Base-by-base conservation (phyloP, 2,888 invertebrate genomes). In the Meandrusa payeni region DNA sequence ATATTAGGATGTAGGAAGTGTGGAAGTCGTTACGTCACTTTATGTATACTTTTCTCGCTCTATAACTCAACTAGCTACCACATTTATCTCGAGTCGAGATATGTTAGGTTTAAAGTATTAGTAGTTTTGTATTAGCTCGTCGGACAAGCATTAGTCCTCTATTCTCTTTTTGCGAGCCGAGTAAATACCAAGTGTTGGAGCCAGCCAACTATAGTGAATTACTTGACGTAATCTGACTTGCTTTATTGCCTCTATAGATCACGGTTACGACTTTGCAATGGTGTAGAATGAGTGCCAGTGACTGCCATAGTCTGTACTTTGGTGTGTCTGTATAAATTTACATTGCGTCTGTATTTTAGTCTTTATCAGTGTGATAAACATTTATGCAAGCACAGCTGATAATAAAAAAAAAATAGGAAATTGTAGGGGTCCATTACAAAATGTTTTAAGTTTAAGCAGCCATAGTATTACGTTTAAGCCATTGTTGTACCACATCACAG, bases 181-280 rank as follows among this genome's bases (percentile, higher is more conserved):
- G 38, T 32, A 38, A 43, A 43, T 45, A 44, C 38, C 38, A 36
- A 36, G 33, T 47, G 39, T 40, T 40, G 46, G 48, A 48, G 46
- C 45, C 19, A 28, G 31, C 41, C 32, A 28, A 47, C 33, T 45
- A 43, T 26, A 31, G 36, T 47, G 36, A 52, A 48, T 50, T 48
- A 50, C 50, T 45, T 36, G 38, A 41, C 39, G 40, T 44, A 48
- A 48, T 52, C 43, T 46, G 33, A 38, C 44, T 50, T 44, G 44
- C 41, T 45, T 48, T 40, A 45, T 48, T 41, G 46, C 46, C 32
- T 27, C 22, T 13, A 38, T 38, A 38, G 26, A 43, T 43, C 43
- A 43, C 32, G 15, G 38, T 39, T 36, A 39, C 43, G 43, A 32
- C 43, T 43, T 43, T 26, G 43, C 43, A 38, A 38, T 43, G 32